Percentiles rank a stretch among this genome's conserved stretches.
phyloP scores from a whole-genome alignment of 2,888 invertebrate genomes.

The Hypselothyrea guttata region DNA sequence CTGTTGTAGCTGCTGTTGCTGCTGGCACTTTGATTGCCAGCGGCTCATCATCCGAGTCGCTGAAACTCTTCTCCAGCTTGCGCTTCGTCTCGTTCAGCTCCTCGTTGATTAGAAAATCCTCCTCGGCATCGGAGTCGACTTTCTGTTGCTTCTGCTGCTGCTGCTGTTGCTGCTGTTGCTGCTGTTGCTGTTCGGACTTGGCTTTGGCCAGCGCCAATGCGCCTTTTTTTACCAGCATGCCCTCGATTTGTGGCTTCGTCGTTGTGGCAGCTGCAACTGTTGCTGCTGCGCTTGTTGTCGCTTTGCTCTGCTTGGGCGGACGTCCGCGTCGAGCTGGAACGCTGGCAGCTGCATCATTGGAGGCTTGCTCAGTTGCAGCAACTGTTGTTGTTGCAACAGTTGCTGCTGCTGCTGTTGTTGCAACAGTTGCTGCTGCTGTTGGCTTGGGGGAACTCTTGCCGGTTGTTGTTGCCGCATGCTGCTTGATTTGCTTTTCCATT shows the following conservation, averaged over 20 bases:
- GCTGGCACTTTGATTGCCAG: slow-evolving; percentile 83
- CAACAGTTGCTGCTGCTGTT: slow-evolving; percentile 11
- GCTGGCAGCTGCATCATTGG: slow-evolving; percentile 15
- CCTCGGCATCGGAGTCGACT: slow-evolving; percentile 75
- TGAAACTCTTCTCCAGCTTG: slow-evolving; percentile 83
- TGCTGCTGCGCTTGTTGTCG: slow-evolving; percentile 41
- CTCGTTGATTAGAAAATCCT: slow-evolving; percentile 79
- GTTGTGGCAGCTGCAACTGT: slow-evolving; percentile 39
- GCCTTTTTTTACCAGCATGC: slow-evolving; percentile 80
- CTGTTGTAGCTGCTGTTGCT: slow-evolving; percentile 25
- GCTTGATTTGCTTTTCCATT: slow-evolving; percentile 84
- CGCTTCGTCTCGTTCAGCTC: slow-evolving; percentile 79
- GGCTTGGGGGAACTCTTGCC: slow-evolving; percentile 35
- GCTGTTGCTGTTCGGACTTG: slow-evolving; percentile 67
- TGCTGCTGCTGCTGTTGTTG: slow-evolving; percentile 30
- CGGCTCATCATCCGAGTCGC: slow-evolving; percentile 87
- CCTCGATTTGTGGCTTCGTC: slow-evolving; percentile 77
- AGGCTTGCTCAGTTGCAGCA: slow-evolving; percentile 24
- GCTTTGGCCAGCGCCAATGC: slow-evolving; percentile 70
- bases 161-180: too few relatives aligned
- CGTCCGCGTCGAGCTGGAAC: slow-evolving; percentile 28
- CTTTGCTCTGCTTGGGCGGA: slow-evolving; percentile 35
- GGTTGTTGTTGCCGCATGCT: slow-evolving; percentile 65
- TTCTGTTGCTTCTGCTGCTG: slow-evolving; percentile 44
- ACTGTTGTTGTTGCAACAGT: slow-evolving; percentile 23